Evolutionary conservation across 1,140 invertebrate species (phyloP).

Genomic region (Cataglyphis hispanica): DNA sequence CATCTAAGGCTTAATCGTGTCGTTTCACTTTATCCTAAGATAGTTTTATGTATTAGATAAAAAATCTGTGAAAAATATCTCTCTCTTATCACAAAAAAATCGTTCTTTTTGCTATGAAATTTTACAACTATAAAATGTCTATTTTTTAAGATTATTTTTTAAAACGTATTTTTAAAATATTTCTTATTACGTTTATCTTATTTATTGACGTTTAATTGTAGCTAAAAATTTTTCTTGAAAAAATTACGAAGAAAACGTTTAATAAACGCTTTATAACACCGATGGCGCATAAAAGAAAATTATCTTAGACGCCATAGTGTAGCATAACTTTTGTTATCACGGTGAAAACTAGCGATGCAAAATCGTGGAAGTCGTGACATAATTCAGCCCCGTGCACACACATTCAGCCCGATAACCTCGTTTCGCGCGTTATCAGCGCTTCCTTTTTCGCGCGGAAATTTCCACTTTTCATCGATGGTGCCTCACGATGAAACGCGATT

Average conservation of each 20-base stretch:
- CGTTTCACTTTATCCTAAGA: neutral
- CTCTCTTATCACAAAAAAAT: neutral
- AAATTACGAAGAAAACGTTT: conserved; percentile 24
- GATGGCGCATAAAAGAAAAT: conserved; percentile 1
- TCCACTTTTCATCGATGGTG: conserved; percentile 52
- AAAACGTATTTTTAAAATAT: neutral
- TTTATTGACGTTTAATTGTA: neutral
- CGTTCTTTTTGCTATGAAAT: neutral
- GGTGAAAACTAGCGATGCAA: conserved; percentile 45
- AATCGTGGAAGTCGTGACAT: conserved; percentile 50
- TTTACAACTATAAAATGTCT: neutral
- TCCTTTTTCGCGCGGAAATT: conserved; percentile 66
- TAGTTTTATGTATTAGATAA: neutral
- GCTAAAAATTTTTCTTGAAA: neutral
- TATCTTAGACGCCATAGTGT: conserved; percentile 10
- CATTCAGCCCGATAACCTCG: conserved; percentile 56
- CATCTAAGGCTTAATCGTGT: conserved; percentile 19
- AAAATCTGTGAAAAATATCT: neutral
- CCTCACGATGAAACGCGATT: conserved; percentile 58
- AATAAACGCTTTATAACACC: conserved; percentile 1
- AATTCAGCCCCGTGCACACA: conserved; percentile 32
- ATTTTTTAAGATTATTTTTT: neutral
- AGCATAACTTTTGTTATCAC: conserved; percentile 52
- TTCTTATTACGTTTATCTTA: neutral
- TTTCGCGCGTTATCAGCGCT: conserved; percentile 63